phyloP scores from a whole-genome alignment of 92 coral and sea anemone species.

The Ricordea florida region DNA sequence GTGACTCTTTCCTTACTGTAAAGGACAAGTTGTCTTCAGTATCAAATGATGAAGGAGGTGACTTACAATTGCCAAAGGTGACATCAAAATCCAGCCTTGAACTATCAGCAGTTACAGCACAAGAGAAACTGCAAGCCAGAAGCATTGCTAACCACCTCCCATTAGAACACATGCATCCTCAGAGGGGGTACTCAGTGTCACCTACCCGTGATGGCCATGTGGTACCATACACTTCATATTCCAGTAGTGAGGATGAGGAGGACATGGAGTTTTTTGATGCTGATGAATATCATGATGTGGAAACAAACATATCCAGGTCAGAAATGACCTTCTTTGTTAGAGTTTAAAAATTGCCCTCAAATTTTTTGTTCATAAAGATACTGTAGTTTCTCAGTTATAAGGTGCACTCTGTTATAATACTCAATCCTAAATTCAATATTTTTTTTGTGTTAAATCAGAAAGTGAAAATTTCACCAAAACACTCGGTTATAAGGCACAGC shows the following conservation, averaged over 20 bases:
- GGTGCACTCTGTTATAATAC: too few relatives aligned
- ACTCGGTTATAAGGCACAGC: too few relatives aligned
- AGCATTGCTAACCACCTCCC: slow-evolving; percentile 8
- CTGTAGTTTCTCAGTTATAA: too few relatives aligned
- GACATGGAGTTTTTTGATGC: slow-evolving; percentile 97
- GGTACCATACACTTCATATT: slow-evolving; percentile 92
- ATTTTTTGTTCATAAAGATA: too few relatives aligned
- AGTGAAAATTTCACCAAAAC: too few relatives aligned
- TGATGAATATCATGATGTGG: slow-evolving; percentile 73
- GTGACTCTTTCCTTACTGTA: slow-evolving; percentile 69
- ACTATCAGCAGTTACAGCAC: slow-evolving; percentile 15
- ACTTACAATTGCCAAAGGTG: slow-evolving; percentile 35
- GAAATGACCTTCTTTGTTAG: background rate
- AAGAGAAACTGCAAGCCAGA: slow-evolving; percentile 8
- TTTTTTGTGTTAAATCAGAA: too few relatives aligned
- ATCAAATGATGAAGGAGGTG: slow-evolving; percentile 20
- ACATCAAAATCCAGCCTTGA: slow-evolving; percentile 76
- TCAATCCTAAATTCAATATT: too few relatives aligned
- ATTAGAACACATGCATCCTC: slow-evolving; percentile 23
- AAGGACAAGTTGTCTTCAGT: slow-evolving; percentile 55
- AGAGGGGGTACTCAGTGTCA: slow-evolving; percentile 66
- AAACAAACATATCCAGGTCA: slow-evolving; percentile 10
- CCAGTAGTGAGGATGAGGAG: slow-evolving; percentile 98
- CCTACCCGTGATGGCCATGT: slow-evolving; percentile 64
- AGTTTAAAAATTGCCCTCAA: too few relatives aligned